Percentiles rank a stretch among this genome's conserved stretches.
phyloP scores from a whole-genome alignment of 2,888 invertebrate species.

The Drosophila paranaensis region DNA sequence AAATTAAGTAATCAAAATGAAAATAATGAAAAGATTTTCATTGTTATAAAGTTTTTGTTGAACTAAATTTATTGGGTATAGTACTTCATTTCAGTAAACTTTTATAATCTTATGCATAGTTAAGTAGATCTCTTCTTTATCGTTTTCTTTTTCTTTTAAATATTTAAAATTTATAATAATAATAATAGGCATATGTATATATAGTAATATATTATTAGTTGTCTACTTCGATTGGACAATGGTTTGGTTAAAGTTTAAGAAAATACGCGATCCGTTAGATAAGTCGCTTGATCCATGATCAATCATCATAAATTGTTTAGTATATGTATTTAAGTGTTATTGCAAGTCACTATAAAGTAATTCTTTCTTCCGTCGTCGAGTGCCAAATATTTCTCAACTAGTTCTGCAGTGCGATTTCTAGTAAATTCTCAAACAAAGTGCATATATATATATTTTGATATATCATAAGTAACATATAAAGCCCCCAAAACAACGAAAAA shows the following conservation, averaged over 20 bases:
- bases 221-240: slow-evolving; percentile 52
- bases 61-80: slow-evolving; percentile 87
- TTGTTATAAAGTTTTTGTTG: slow-evolving; percentile 82
- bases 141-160: slow-evolving; percentile 10
- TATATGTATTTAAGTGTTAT: slow-evolving; percentile 43
- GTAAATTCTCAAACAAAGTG: slow-evolving; percentile 68
- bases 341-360: slow-evolving; percentile 42
- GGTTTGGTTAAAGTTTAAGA: slow-evolving; percentile 39
- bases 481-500: slow-evolving; percentile 14
- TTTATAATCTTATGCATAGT: slow-evolving; percentile 73
- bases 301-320: slow-evolving; percentile 42
- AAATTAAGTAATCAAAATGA: slow-evolving; percentile 70
- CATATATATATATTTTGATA: slow-evolving; percentile 62
- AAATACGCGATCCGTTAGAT: slow-evolving; percentile 49
- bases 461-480: slow-evolving; percentile 64
- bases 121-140: slow-evolving; percentile 20
- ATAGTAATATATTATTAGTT: slow-evolving; percentile 47
- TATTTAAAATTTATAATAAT: slow-evolving; percentile 45
- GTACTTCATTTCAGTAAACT: slow-evolving; percentile 83
- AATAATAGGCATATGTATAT: slow-evolving; percentile 63
- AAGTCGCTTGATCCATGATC: slow-evolving; percentile 70
- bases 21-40: slow-evolving; percentile 82
- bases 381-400: slow-evolving; percentile 34
- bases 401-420: slow-evolving; percentile 33
- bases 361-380: slow-evolving; percentile 25